Conservation (phyloP, 2,888 invertebrate species). For the Sinohyriopsis cumingii region DNA sequence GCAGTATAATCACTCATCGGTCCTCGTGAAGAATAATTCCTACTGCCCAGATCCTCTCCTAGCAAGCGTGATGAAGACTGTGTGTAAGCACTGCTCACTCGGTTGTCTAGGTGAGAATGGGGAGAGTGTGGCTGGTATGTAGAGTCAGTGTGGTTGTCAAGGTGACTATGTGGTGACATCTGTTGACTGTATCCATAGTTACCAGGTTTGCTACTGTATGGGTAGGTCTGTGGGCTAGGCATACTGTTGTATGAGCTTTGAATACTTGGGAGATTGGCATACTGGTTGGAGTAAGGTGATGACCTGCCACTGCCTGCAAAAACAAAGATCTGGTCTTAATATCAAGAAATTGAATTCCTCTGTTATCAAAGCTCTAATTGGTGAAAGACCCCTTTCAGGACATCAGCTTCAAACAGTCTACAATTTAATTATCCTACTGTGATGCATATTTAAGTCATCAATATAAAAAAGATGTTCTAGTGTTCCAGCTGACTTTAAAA, state of each 20-base stretch:
- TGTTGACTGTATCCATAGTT: constrained; percentile 8
- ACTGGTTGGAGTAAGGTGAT: constrained; percentile 48
- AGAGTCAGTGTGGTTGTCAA: constrained; percentile 6
- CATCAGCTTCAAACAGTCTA: too few relatives aligned
- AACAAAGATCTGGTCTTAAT: background rate
- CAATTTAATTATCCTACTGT: too few relatives aligned
- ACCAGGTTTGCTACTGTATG: constrained; percentile 15
- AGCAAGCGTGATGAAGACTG: background rate
- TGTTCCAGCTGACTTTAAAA: too few relatives aligned
- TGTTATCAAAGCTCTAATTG: too few relatives aligned
- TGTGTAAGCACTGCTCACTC: background rate
- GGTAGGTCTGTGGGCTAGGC: constrained; percentile 18
- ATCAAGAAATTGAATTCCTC: too few relatives aligned
- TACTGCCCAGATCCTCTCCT: constrained; percentile 5
- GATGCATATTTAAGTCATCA: too few relatives aligned
- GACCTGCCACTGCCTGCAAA: constrained; percentile 38
- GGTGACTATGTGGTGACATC: constrained; percentile 2
- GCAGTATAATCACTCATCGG: constrained; percentile 10
- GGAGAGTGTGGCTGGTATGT: constrained; percentile 6
- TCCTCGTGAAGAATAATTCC: background rate
- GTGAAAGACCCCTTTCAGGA: too few relatives aligned
- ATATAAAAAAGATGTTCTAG: too few relatives aligned
- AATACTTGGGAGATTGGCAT: constrained; percentile 42
- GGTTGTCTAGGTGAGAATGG: constrained; percentile 1
- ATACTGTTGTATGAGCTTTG: constrained; percentile 35